These are phyloP conservation scores for Steinernema scapterisci DNA, from an alignment of 2,888 invertebrate species.

Conservation along the genomic window DNA sequence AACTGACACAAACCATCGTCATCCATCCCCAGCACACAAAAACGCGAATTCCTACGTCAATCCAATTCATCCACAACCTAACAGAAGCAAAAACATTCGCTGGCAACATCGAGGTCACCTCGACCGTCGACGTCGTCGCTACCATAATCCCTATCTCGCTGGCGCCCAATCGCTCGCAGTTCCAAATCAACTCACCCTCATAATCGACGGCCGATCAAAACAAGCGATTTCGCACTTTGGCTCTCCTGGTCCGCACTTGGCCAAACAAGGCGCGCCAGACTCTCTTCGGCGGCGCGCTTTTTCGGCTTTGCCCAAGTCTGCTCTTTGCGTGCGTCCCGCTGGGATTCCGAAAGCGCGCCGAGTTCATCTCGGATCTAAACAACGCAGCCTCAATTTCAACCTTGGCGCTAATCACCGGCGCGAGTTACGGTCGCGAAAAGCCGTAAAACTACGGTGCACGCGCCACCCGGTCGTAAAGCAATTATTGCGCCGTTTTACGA, in stretches of 20 bases:
- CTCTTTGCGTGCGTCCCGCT: neutral
- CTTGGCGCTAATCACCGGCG: conserved; percentile 5
- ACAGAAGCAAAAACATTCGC: no score
- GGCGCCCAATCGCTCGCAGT: neutral
- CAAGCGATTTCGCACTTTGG: conserved; percentile 18
- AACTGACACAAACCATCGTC: no score
- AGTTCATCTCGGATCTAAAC: neutral
- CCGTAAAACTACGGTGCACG: conserved; percentile 30
- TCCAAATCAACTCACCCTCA: no score
- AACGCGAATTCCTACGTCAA: no score
- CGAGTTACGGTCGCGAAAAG: neutral
- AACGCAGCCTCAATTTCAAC: neutral
- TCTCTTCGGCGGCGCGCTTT: neutral
- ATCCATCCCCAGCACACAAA: no score
- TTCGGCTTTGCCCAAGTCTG: conserved; percentile 6
- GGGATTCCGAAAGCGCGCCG: neutral
- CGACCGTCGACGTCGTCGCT: neutral
- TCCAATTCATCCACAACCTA: no score
- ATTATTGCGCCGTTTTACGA: conserved; percentile 10
- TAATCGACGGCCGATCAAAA: conserved; percentile 10
- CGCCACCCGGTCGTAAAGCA: conserved; percentile 24
- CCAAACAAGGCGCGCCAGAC: conserved; percentile 3
- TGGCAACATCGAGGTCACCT: neutral
- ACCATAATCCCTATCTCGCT: conserved; percentile 4
- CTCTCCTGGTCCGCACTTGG: neutral